phyloP scores from a whole-genome alignment of 64 coral and sea anemone species.

The Exaiptasia diaphana region DNA sequence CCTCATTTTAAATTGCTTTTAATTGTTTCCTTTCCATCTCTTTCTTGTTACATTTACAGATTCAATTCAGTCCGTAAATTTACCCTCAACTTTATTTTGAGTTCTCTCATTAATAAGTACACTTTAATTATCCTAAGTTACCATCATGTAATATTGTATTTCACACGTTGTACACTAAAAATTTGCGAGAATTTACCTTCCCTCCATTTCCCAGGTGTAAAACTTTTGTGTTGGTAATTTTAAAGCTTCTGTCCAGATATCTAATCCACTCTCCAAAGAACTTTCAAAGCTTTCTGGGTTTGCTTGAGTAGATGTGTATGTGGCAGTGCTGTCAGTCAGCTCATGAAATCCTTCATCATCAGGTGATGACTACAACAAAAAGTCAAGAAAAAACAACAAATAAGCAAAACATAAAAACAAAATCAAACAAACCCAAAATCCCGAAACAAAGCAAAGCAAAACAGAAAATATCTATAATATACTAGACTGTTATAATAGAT shows the following conservation, averaged over 20 bases:
- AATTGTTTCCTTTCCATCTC: too few species aligned
- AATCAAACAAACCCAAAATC: background rate
- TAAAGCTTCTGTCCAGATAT: slow-evolving; percentile 78
- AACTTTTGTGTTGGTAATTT: slow-evolving; percentile 55
- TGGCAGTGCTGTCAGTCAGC: slow-evolving; percentile 30
- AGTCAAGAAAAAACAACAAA: background rate
- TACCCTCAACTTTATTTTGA: too few species aligned
- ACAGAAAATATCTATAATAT: too few species aligned
- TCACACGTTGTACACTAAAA: too few species aligned
- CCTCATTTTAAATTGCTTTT: too few species aligned
- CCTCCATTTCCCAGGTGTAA: slow-evolving; percentile 96
- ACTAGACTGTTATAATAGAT: too few species aligned
- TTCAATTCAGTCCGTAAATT: too few species aligned
- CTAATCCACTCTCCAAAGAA: background rate
- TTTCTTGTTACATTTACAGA: too few species aligned
- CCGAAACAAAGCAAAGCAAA: too few species aligned
- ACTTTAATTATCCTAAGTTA: too few species aligned
- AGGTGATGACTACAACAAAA: slow-evolving; percentile 33
- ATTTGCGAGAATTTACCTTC: slow-evolving; percentile 37
- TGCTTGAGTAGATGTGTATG: slow-evolving; percentile 18
- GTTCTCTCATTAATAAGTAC: too few species aligned
- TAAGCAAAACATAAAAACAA: background rate
- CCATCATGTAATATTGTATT: too few species aligned
- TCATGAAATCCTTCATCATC: slow-evolving; percentile 96
- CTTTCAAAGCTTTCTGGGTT: slow-evolving; percentile 12